These are phyloP conservation scores for Helarctos malayanus DNA, from an alignment of 2,797 vertebrate species.

Conservation along the genomic window DNA sequence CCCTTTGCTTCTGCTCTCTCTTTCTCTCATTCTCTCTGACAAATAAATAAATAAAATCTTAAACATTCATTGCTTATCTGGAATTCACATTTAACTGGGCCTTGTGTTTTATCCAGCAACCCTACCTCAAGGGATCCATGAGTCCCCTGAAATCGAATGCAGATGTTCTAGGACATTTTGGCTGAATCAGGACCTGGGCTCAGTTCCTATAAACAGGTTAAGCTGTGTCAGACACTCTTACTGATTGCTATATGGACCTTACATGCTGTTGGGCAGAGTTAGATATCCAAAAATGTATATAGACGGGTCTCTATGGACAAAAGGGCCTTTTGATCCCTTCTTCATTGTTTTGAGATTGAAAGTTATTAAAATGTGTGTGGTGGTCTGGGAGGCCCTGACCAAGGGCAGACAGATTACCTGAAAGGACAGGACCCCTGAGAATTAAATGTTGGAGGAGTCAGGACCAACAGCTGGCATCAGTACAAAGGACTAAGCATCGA, in stretches of 20 bases:
- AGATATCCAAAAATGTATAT: not conserved
- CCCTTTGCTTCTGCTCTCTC: not conserved
- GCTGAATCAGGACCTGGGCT: not conserved
- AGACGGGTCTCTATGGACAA: not conserved
- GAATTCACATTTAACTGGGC: slow-evolving; percentile 18
- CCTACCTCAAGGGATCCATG: not conserved
- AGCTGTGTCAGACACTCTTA: not conserved
- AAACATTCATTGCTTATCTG: not conserved
- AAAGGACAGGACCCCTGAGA: not conserved
- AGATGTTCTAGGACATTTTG: slow-evolving; percentile 19
- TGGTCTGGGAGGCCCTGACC: not conserved
- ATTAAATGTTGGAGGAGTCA: not conserved
- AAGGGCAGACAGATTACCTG: not conserved
- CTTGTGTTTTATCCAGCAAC: slow-evolving; percentile 35
- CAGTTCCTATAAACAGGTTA: slow-evolving; percentile 10
- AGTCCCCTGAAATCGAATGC: slow-evolving; percentile 49
- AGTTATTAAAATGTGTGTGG: not conserved
- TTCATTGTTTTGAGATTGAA: not conserved
- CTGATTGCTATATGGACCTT: not conserved
- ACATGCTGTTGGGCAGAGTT: not conserved
- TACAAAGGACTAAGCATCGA: not conserved
- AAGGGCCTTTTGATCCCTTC: not conserved
- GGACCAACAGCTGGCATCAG: not conserved
- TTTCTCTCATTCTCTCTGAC: not conserved
- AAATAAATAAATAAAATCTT: not conserved